Conservation (phyloP, 2,888 invertebrate genomes). For the Orchesellides sinensis region DNA sequence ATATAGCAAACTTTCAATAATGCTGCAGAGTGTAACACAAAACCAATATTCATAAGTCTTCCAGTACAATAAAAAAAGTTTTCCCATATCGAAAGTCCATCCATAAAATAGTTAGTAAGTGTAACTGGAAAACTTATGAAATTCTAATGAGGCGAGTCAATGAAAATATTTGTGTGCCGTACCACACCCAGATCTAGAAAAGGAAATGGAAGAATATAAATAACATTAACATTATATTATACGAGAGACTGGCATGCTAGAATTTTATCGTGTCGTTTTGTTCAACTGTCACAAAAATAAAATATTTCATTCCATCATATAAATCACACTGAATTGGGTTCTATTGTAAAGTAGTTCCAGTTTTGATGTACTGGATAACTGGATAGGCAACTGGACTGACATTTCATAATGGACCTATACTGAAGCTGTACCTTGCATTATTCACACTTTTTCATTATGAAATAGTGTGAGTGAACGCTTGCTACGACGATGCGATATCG, state of each 20-base stretch:
- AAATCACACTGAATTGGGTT: not conserved
- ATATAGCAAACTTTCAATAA: not conserved
- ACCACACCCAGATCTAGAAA: slow-evolving; percentile 82
- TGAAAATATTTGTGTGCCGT: slow-evolving; percentile 14
- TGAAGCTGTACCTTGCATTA: too few relatives aligned
- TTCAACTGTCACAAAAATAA: slow-evolving; percentile 26
- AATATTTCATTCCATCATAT: not conserved
- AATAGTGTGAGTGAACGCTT: too few relatives aligned
- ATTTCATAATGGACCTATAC: too few relatives aligned
- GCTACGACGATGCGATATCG: too few relatives aligned
- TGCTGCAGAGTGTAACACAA: not conserved
- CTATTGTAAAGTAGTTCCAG: too few relatives aligned
- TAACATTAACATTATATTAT: slow-evolving; percentile 13
- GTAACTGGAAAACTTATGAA: slow-evolving; percentile 15
- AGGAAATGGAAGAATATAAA: slow-evolving; percentile 19
- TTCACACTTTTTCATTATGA: too few relatives aligned
- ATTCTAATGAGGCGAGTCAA: not conserved
- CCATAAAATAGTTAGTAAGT: not conserved
- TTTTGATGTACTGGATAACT: too few relatives aligned
- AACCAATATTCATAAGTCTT: not conserved
- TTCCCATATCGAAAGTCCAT: not conserved
- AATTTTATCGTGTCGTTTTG: slow-evolving; percentile 22
- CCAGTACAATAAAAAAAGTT: not conserved
- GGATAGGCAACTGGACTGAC: too few relatives aligned
- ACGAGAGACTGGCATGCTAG: slow-evolving; percentile 30